These are phyloP conservation scores for Drosophila hamatofila DNA, from an alignment of 2,888 invertebrate genomes.

Conservation along the genomic window DNA sequence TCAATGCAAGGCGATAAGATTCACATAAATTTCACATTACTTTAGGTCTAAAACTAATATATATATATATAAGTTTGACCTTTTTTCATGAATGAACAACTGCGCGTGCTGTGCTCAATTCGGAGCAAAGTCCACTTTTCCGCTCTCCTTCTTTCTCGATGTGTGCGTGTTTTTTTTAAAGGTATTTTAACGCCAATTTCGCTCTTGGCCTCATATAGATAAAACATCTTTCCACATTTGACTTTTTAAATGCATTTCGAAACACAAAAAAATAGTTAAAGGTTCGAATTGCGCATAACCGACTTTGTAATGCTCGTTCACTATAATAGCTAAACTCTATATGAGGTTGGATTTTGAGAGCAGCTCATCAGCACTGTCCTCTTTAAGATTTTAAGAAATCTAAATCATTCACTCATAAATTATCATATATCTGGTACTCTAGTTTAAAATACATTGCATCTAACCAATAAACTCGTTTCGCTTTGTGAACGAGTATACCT, in stretches of 20 bases:
- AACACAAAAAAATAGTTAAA: slow-evolving; percentile 7
- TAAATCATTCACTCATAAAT: background rate
- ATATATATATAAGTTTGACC: slow-evolving; percentile 23
- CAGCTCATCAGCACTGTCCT: background rate
- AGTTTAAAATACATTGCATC: background rate
- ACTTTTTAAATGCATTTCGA: slow-evolving; percentile 43
- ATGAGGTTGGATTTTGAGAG: background rate
- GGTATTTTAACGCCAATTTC: slow-evolving; percentile 83
- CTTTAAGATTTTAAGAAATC: background rate
- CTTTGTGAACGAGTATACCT: background rate
- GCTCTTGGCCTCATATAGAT: slow-evolving; percentile 79
- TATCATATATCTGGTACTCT: background rate
- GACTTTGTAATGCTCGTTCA: background rate
- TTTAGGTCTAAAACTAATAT: slow-evolving; percentile 32
- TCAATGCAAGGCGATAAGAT: slow-evolving; percentile 67
- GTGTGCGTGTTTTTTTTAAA: slow-evolving; percentile 48
- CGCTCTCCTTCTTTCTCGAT: slow-evolving; percentile 1
- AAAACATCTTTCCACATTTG: slow-evolving; percentile 82
- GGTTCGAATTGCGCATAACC: too few relatives aligned
- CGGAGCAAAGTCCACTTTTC: slow-evolving; percentile 1
- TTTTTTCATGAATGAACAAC: slow-evolving; percentile 66
- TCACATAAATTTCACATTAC: slow-evolving; percentile 79
- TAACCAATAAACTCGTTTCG: background rate
- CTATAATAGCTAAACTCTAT: background rate
- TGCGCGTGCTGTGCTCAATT: slow-evolving; percentile 45